These are phyloP conservation scores for Uria aalge DNA, from an alignment of 2,113 vertebrate genomes.

Conservation along the genomic window DNA sequence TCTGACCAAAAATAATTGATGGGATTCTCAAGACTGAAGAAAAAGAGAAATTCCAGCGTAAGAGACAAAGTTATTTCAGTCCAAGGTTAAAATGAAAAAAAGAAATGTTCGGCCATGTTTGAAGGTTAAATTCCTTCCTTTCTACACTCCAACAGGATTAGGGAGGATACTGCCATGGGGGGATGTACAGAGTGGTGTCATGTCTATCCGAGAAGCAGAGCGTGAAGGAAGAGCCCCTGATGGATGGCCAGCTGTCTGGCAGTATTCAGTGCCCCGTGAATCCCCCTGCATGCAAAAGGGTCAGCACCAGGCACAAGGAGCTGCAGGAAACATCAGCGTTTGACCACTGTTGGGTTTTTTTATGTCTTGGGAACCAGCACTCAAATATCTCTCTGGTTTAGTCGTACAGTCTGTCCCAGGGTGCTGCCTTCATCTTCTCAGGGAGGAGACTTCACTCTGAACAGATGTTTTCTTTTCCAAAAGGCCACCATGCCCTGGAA, in stretches of 20 bases:
- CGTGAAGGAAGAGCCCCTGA: neutral
- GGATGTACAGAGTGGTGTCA: neutral
- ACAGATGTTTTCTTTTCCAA: neutral
- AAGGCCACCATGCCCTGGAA: neutral
- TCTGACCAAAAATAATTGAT: neutral
- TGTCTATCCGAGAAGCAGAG: neutral
- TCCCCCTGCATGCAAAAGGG: accelerated
- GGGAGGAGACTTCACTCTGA: neutral
- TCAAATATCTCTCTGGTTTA: neutral
- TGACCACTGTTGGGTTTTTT: neutral
- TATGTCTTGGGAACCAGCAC: neutral
- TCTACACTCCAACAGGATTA: neutral
- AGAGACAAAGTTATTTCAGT: neutral
- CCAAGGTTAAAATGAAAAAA: neutral
- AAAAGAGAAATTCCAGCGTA: neutral
- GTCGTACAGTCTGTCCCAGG: neutral
- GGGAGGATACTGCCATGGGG: neutral
- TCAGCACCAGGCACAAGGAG: neutral
- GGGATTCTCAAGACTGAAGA: neutral
- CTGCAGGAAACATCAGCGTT: neutral
- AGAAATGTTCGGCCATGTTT: neutral
- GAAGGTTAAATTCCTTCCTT: neutral
- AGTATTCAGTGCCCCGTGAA: neutral
- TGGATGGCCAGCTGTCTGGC: neutral
- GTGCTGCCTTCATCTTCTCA: neutral